A percentile compares a stretch with the other conserved stretches of the same genome.
Conservation (phyloP, 2,113 vertebrate genomes). For the Poecilia latipinna region DNA sequence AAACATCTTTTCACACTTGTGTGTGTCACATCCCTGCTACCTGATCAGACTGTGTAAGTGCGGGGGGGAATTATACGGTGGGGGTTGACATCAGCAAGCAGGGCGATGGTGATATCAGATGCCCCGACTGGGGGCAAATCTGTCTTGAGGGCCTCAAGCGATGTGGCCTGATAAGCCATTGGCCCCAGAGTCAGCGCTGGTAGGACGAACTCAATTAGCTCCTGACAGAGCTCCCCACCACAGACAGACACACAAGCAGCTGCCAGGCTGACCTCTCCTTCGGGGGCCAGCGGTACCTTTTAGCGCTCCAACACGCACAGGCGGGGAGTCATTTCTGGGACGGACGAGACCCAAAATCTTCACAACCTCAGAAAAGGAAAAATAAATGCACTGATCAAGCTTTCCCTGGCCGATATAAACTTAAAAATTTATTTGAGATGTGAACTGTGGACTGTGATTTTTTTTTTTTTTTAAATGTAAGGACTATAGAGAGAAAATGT, state of each 20-base stretch:
- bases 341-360: conserved; percentile 38
- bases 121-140: conserved; percentile 74
- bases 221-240: conserved; percentile 75
- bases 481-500: not conserved
- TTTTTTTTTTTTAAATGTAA: not conserved
- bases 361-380: conserved; percentile 22
- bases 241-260: conserved; percentile 70
- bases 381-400: not conserved
- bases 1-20: conserved; percentile 60
- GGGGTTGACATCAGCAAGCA: conserved; percentile 75
- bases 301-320: conserved; percentile 61
- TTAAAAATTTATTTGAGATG: not conserved
- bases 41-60: conserved; percentile 60
- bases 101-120: conserved; percentile 81
- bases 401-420: not conserved
- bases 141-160: conserved; percentile 73
- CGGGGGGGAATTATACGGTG: conserved; percentile 39
- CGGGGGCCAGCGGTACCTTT: conserved; percentile 71
- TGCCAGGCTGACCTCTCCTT: conserved; percentile 76
- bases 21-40: conserved; percentile 59
- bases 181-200: conserved; percentile 76
- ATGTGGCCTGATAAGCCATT: conserved; percentile 81
- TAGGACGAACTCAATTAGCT: conserved; percentile 84
- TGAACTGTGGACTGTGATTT: not conserved
- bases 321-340: conserved; percentile 50